Evolutionary conservation across 2,113 vertebrate species (phyloP), one percentile per base, ranked within the genome.

Genomic region (Petaurus breviceps): DNA sequence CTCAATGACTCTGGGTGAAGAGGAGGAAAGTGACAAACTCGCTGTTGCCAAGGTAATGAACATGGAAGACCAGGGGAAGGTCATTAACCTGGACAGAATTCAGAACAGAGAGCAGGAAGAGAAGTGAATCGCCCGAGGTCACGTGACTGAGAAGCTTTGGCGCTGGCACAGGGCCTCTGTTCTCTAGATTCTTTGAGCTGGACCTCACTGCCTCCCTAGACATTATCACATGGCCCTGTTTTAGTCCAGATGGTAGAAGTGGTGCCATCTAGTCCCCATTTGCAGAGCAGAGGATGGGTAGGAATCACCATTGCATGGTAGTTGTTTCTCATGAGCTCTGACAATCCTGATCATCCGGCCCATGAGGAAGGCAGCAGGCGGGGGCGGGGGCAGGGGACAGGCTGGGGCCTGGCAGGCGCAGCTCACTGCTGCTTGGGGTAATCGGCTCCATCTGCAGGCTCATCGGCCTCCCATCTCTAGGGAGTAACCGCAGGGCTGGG

Each of bases 391-490:
- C 90, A 55, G 52, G 51, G 89, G 92, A 52, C 46, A 22, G 96
- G 95, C 94, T 0, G 12, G 25, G 97, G 95, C 96, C 95, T 90
- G 68, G 90, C 54, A 46, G 96, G 55, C 19, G 19, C 91, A 43
- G 96, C 95, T 91, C 37, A 93, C 0, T 95, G 95, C 90, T 84
- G 96, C 95, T 96, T 50, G 89, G 47, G 94, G 95, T 90, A 84
- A 57, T 96, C 43, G 43, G 89, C 37, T 10, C 53, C 89, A 96
- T 96, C 94, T 89, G 97, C 90, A 91, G 68, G 55, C 94, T 94
- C 93, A 96, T 96, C 92, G 95, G 90, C 96, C 93, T 31, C 31
- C 90, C 95, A 97, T 96, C 97, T 97, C 53, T 26, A 46, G 53
- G 0, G 52, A 43, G 51, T 93, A 95, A 95, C 95, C 96, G 0